Conservation (phyloP, 2,113 vertebrate species). For the Daubentonia madagascariensis region DNA sequence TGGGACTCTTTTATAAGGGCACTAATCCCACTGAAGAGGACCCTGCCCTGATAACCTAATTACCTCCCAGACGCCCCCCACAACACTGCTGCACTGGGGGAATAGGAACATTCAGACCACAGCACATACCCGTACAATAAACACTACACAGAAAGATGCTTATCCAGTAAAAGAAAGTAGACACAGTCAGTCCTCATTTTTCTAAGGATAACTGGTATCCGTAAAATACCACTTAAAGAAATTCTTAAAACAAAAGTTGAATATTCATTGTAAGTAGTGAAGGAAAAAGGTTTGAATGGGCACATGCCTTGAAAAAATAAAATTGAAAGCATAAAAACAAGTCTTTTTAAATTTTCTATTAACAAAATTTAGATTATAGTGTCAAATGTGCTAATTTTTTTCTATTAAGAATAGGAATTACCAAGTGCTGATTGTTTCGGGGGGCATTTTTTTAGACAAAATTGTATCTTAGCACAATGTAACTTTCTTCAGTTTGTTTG, state of each 20-base stretch:
- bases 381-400: not conserved
- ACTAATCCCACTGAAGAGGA: not conserved
- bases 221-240: not conserved
- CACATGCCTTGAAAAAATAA: not conserved
- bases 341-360: not conserved
- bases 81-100: not conserved
- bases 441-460: not conserved
- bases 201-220: not conserved
- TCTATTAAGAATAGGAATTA: not conserved
- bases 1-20: not conserved
- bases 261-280: not conserved
- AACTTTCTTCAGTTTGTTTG: not conserved
- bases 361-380: not conserved
- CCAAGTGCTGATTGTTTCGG: not conserved
- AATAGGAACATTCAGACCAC: not conserved
- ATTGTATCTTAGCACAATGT: not conserved
- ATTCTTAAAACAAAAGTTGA: not conserved
- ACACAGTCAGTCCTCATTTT: not conserved
- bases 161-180: not conserved
- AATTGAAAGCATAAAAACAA: not conserved
- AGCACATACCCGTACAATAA: too few relatives aligned
- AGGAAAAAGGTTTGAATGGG: not conserved
- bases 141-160: not conserved
- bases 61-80: not conserved
- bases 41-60: too few relatives aligned